These are phyloP conservation scores for Agrypnia vestita DNA, from an alignment of 1,140 invertebrate genomes.

Conservation along the genomic window DNA sequence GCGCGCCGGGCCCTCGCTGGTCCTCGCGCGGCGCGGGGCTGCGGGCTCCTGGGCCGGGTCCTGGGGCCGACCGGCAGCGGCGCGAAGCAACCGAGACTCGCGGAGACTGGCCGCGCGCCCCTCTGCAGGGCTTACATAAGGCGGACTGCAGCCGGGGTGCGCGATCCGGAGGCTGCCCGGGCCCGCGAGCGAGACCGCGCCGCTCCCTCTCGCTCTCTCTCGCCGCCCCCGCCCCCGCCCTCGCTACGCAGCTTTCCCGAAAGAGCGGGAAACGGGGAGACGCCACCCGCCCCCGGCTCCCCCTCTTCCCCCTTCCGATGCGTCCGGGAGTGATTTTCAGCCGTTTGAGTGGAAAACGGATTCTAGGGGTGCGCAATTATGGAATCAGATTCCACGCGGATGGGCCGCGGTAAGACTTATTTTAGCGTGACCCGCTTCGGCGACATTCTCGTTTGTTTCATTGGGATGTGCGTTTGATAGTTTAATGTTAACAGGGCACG, in stretches of 20 bases:
- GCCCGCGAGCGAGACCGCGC: slow-evolving; percentile 12
- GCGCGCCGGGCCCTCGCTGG: background rate
- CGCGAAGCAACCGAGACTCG: background rate
- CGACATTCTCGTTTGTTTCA: too few species aligned
- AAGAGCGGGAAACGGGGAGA: slow-evolving; percentile 23
- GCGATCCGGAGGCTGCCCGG: slow-evolving; percentile 28
- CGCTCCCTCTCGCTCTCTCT: slow-evolving; percentile 16
- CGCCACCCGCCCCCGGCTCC: background rate
- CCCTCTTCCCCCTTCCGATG: background rate
- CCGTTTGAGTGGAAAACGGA: background rate
- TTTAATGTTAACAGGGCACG: too few species aligned
- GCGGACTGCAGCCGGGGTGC: slow-evolving; percentile 21
- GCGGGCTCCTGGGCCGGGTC: background rate
- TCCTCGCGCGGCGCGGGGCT: background rate
- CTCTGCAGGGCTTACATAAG: slow-evolving; percentile 11
- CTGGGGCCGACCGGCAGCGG: background rate
- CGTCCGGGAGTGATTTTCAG: slow-evolving; percentile 33
- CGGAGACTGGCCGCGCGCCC: slow-evolving; percentile 16
- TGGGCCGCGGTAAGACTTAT: too few species aligned
- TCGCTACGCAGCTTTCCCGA: background rate
- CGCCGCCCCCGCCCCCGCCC: slow-evolving; percentile 15
- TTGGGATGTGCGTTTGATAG: too few species aligned
- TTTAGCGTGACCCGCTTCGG: too few species aligned
- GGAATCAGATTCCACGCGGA: too few species aligned
- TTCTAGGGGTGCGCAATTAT: too few species aligned